Percentiles rank a stretch among this genome's conserved stretches.
These are phyloP conservation scores for Cottus gobio DNA, from an alignment of 2,113 vertebrate species.

Conservation along the genomic window DNA sequence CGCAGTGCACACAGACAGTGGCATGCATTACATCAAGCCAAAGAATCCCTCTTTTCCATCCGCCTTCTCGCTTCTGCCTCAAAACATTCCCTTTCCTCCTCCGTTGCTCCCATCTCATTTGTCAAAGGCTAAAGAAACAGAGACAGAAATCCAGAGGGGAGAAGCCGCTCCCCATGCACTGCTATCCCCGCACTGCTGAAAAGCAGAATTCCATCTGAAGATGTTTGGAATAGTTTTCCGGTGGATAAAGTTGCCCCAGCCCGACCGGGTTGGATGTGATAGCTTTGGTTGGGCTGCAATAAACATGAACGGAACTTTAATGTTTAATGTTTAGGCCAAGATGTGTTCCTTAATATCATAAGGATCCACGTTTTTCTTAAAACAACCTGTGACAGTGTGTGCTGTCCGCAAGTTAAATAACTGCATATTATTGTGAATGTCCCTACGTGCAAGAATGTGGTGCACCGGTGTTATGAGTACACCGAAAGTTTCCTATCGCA, in stretches of 20 bases:
- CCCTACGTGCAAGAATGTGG: constrained; percentile 55
- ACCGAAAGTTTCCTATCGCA: constrained; percentile 59
- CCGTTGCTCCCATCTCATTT: constrained; percentile 72
- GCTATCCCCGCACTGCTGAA: constrained; percentile 43
- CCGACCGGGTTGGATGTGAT: constrained; percentile 12
- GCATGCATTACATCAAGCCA: constrained; percentile 79
- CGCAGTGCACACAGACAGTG: constrained; percentile 71
- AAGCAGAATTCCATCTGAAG: constrained; percentile 72
- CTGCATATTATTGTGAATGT: constrained; percentile 41
- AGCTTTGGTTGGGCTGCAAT: constrained; percentile 31
- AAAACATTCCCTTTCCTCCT: constrained; percentile 74
- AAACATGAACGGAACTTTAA: background rate
- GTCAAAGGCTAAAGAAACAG: constrained; percentile 82
- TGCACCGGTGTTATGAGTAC: constrained; percentile 65
- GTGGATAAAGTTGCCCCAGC: constrained; percentile 45
- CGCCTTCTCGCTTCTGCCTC: constrained; percentile 54
- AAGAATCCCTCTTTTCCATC: constrained; percentile 70
- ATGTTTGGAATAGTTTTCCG: constrained; percentile 77
- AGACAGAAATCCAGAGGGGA: constrained; percentile 68
- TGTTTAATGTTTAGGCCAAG: background rate
- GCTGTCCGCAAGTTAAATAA: constrained; percentile 20
- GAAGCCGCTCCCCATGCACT: constrained; percentile 45
- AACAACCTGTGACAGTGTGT: constrained; percentile 1
- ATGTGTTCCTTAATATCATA: background rate
- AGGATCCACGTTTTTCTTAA: background rate